Percentiles rank a stretch among this genome's conserved stretches.
Conservation (phyloP, 2,113 vertebrate genomes). For the Hystrix brachyura region DNA sequence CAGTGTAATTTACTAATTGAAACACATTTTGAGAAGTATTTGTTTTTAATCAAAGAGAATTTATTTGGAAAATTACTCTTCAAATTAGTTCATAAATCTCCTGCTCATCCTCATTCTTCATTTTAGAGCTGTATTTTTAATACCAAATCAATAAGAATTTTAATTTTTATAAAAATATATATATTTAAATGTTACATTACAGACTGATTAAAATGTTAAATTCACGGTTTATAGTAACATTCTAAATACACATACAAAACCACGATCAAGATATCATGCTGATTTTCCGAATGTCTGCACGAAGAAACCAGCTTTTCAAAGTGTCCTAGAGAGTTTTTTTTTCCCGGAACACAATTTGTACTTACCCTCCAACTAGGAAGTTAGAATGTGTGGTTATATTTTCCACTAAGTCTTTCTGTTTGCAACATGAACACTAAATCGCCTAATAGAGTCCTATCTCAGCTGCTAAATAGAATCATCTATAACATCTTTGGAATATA, state of each 20-base stretch:
- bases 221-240: background rate
- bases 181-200: background rate
- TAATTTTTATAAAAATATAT: conserved; percentile 27
- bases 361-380: conserved; percentile 45
- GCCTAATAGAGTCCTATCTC: conserved; percentile 28
- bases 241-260: background rate
- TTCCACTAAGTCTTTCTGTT: conserved; percentile 49
- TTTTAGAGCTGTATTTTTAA: background rate
- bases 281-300: background rate
- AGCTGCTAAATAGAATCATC: conserved; percentile 64
- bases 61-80: background rate
- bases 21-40: background rate
- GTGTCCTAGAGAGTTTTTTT: background rate
- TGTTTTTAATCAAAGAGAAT: conserved; percentile 54
- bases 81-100: background rate
- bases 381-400: conserved; percentile 17
- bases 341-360: conserved; percentile 26
- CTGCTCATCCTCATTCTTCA: background rate
- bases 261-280: conserved; percentile 9
- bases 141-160: background rate
- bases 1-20: conserved; percentile 11
- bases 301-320: conserved; percentile 28
- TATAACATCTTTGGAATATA: conserved; percentile 57
- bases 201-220: conserved; percentile 28
- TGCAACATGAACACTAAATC: conserved; percentile 53